Conservation (phyloP, 2,797 vertebrate genomes). For the Labroides dimidiatus region DNA sequence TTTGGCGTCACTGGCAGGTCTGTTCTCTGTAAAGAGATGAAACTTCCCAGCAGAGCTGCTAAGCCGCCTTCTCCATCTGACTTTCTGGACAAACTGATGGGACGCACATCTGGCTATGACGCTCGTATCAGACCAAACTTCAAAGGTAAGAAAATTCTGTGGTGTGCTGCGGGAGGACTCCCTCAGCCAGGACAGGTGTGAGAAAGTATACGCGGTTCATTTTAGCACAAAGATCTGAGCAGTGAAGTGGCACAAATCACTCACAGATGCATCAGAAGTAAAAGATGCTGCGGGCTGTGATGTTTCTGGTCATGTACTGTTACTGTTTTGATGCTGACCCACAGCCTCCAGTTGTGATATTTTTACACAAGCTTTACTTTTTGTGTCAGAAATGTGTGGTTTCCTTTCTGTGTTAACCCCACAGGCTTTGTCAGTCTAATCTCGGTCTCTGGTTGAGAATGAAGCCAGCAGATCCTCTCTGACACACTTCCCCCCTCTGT, state of each 20-base stretch:
- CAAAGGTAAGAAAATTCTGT: slow-evolving; percentile 86
- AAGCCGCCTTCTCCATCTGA: slow-evolving; percentile 91
- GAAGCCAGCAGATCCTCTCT: slow-evolving; percentile 70
- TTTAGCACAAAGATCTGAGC: slow-evolving; percentile 43
- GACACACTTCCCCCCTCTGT: slow-evolving; percentile 67
- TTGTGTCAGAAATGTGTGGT: slow-evolving; percentile 57
- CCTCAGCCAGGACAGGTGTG: slow-evolving; percentile 56
- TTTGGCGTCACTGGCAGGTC: slow-evolving; percentile 75
- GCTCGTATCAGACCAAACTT: slow-evolving; percentile 95
- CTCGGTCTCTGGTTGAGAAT: slow-evolving; percentile 45
- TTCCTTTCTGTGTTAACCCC: slow-evolving; percentile 63
- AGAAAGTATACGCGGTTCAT: slow-evolving; percentile 7
- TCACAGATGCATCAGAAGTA: slow-evolving; percentile 62
- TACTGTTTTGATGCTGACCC: slow-evolving; percentile 68
- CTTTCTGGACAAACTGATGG: slow-evolving; percentile 96
- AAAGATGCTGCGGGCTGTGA: slow-evolving; percentile 55
- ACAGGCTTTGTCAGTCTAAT: slow-evolving; percentile 72
- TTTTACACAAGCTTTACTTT: slow-evolving; percentile 43
- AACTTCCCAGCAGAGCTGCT: slow-evolving; percentile 79
- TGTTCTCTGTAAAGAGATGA: slow-evolving; percentile 87
- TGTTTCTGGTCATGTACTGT: slow-evolving; percentile 39
- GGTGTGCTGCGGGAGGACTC: slow-evolving; percentile 15
- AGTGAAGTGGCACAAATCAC: slow-evolving; percentile 62
- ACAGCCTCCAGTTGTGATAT: slow-evolving; percentile 62
- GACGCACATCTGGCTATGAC: slow-evolving; percentile 92